Percentiles rank a stretch among this genome's conserved stretches.
Evolutionary conservation across 1,140 invertebrate genomes (phyloP).

Genomic region (Pseudomyrmex cubaensis): DNA sequence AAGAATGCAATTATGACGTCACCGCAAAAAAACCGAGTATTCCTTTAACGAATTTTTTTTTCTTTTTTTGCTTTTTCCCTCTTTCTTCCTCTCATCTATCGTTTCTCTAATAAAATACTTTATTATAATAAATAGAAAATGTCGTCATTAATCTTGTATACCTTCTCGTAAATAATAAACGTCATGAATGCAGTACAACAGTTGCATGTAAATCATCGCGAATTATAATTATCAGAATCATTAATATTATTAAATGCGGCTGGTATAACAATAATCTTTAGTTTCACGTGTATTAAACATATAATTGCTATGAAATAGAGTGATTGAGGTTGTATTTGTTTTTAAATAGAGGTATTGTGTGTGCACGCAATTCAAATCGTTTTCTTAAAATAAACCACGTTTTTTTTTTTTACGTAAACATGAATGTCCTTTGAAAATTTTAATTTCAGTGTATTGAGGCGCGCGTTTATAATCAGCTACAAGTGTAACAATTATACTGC

Average conservation of each 20-base stretch:
- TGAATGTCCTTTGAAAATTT: neutral
- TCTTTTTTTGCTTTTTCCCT: neutral
- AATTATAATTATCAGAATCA: conserved; percentile 1
- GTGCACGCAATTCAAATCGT: neutral
- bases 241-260: neutral
- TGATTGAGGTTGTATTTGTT: neutral
- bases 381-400: neutral
- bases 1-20: conserved; percentile 18
- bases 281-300: neutral
- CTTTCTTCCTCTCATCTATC: neutral
- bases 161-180: neutral
- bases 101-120: neutral
- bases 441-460: neutral
- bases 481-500: conserved; percentile 15
- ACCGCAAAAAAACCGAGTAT: neutral
- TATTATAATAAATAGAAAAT: neutral
- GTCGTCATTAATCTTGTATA: neutral
- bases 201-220: neutral
- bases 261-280: neutral
- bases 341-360: neutral
- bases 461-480: neutral
- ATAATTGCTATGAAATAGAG: conserved; percentile 9
- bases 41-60: neutral
- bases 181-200: neutral
- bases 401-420: neutral